phyloP scores from a whole-genome alignment of 2,113 vertebrate genomes.

The Pandion haliaetus region DNA sequence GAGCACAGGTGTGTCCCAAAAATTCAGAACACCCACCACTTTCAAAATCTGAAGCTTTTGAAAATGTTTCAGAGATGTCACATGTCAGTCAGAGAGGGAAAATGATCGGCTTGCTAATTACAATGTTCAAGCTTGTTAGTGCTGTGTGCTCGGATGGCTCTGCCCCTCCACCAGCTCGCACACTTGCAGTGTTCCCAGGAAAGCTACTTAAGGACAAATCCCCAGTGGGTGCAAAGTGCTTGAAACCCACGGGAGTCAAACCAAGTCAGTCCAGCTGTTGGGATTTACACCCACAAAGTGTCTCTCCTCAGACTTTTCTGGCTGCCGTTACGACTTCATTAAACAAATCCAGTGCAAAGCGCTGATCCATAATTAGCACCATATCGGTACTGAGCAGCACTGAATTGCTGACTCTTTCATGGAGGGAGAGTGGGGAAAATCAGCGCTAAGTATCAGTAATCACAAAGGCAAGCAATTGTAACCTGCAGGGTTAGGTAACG shows the following conservation, averaged over 20 bases:
- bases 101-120: slow-evolving; percentile 77
- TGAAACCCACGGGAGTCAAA: neutral
- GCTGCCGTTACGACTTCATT: neutral
- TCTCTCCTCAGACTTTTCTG: neutral
- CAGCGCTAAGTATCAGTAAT: neutral
- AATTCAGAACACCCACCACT: slow-evolving; percentile 69
- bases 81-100: slow-evolving; percentile 78
- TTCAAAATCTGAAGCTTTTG: slow-evolving; percentile 65
- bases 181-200: neutral
- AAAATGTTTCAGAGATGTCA: slow-evolving; percentile 73
- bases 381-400: neutral
- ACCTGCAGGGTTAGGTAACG: rapidly evolving
- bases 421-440: neutral
- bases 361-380: neutral
- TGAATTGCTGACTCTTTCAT: neutral
- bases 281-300: neutral
- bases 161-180: slow-evolving; percentile 39
- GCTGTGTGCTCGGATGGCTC: slow-evolving; percentile 3
- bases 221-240: slow-evolving; percentile 24
- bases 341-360: neutral
- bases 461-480: neutral
- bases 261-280: neutral
- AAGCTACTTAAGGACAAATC: slow-evolving; percentile 44
- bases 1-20: slow-evolving; percentile 50
- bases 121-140: slow-evolving; percentile 47